A percentile compares a stretch with the other conserved stretches of the same genome.
phyloP scores from a whole-genome alignment of 2,797 vertebrate genomes.

The Myotis daubentonii region DNA sequence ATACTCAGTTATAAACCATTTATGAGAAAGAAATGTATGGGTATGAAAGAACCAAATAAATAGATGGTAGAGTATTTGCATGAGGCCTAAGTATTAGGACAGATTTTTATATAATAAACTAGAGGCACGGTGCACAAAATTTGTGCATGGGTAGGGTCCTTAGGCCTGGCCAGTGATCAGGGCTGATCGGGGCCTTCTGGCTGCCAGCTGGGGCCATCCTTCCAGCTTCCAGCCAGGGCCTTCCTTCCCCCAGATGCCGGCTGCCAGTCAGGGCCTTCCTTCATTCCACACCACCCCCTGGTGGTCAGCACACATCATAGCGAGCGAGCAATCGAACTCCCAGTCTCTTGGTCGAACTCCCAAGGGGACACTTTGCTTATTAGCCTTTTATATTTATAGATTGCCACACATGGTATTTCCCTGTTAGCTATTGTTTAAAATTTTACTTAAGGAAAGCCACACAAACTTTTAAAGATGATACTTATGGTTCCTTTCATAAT shows the following conservation, averaged over 20 bases:
- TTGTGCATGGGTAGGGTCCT: too few relatives aligned
- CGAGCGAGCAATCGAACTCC: rapidly evolving
- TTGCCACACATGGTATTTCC: background rate
- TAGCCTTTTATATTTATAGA: background rate
- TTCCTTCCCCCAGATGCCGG: too few relatives aligned
- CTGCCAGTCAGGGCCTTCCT: too few relatives aligned
- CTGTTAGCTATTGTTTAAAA: background rate
- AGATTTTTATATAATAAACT: constrained; percentile 23
- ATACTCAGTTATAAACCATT: background rate
- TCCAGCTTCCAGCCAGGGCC: too few relatives aligned
- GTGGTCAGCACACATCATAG: too few relatives aligned
- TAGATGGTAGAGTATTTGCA: background rate
- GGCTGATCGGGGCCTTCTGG: too few relatives aligned
- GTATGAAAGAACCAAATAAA: constrained; percentile 10
- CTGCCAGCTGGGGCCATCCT: too few relatives aligned
- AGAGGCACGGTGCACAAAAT: too few relatives aligned
- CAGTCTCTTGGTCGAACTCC: too few relatives aligned
- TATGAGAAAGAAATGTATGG: constrained; percentile 5
- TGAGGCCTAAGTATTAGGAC: background rate
- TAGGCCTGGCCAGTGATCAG: too few relatives aligned
- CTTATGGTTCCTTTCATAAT: background rate
- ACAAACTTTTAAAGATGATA: constrained; percentile 5
- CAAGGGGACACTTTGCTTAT: too few relatives aligned
- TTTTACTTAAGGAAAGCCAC: constrained; percentile 13
- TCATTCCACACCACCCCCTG: too few relatives aligned